Evolutionary conservation across 2,888 invertebrate genomes (phyloP), one percentile per base, ranked within the genome.

Genomic region (Mallateleia sp.): DNA sequence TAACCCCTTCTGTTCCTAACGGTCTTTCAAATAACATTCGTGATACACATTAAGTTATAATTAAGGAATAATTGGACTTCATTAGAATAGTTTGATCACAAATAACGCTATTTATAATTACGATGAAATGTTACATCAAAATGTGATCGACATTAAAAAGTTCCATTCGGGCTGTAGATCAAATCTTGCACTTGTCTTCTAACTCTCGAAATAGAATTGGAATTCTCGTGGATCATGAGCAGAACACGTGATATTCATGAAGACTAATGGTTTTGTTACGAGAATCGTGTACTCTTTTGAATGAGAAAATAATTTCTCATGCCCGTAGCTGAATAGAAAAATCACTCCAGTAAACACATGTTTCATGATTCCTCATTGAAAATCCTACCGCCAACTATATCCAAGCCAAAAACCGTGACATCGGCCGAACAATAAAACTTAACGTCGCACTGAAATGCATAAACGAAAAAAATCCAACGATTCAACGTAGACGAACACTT

Each of bases 131-230:
- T 58, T 45, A 60, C n/a, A 50, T 60, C 60, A 72, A 71, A 60
- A 47, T 72, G 60, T n/a, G 50, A 72, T 47, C 42, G 60, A 58
- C 72, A 34, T 60, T 34, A 47, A 47, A 47, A 60, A 72, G 60
- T 32, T 47, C 25, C 32, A 60, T 34, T 47, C 47, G 32, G 1
- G 15, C 28, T 72, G 58, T 42, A 50, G 60, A 58, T 72, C 60
- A 72, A 60, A 47, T 60, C 60, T 47, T 50, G 60, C 34, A 47
- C 47, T 72, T 72, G 47, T 72, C 47, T 60, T 60, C 72, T 32
- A 72, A 60, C 72, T 72, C 72, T 72, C 60, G 45, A 72, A 72
- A 72, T 72, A 72, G 72, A 58, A 47, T 72, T 34, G 47, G 72
- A 60, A 72, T 72, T 72, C 47, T 50, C 42, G 58, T 20, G 15